Evolutionary conservation across 2,888 invertebrate genomes (phyloP), one percentile per base, ranked within the genome.

Genomic region (Apodemia zela): DNA sequence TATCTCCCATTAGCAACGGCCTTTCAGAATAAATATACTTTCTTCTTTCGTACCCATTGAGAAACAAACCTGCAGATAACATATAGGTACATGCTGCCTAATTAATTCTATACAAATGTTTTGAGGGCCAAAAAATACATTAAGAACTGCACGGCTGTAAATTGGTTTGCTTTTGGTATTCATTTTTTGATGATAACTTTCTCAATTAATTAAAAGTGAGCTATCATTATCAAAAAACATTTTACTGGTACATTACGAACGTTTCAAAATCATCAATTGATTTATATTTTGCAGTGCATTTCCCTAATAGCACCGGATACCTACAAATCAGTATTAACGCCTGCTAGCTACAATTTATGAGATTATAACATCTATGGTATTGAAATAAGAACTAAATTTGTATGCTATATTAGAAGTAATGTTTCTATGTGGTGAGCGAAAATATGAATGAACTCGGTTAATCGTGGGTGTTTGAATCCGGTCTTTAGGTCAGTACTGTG

Each of bases 381-480:
- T 15, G 21, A 8, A 15, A 29, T 54, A 54, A 54, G 54, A 15
- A 15, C 25, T 54, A 54, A 13, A 25, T 15, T 54, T 13, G 54
- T 15, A 7, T 33, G 33, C 7, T 33, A 33, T 33, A 33, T 33
- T 33, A 33, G 33, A 7, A 7, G 33, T 0, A 33, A 33, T 54
- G 29, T 54, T 11, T 54, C 15, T 54, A 13, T 54, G 25, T 29
- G 3, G 25, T 15, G 25, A 25, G 54, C 54, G 25, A 54, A 54
- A 29, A 54, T 54, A 54, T 54, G 54, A 54, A 54, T 54, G 54
- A 25, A 54, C 51, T 51, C 51, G 10, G 51, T 51, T 51, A 21
- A 25, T 54, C 54, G 54, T 54, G 54, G 54, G 54, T 54, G 54
- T 54, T 25, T 54, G 15, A 54, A 54, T 54, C 51, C 51, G 51